phyloP scores from a whole-genome alignment of 2,888 invertebrate genomes.

The Megastigmus dorsalis region DNA sequence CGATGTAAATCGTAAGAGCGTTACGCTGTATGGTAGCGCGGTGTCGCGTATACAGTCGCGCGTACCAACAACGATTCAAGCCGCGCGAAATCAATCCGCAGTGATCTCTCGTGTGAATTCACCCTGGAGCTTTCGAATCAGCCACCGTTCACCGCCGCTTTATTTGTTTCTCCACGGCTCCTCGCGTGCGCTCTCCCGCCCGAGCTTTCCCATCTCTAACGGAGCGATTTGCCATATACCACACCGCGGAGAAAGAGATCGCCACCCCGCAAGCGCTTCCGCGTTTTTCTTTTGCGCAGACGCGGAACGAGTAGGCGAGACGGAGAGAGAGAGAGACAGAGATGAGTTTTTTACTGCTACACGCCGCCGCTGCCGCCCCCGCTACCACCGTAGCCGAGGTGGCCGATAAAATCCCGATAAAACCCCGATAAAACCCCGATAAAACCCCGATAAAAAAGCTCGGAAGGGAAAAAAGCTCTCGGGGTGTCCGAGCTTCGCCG shows the following conservation, averaged over 20 bases:
- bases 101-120: too few species aligned
- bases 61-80: background rate
- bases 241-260: too few species aligned
- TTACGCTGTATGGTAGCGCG: slow-evolving; percentile 1
- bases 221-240: too few species aligned
- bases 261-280: too few species aligned
- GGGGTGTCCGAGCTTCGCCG: background rate
- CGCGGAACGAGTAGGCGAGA: too few species aligned
- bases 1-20: slow-evolving; percentile 41
- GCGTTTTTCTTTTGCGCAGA: too few species aligned
- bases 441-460: slow-evolving; percentile 13
- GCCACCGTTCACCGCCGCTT: background rate
- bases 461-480: background rate
- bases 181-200: background rate
- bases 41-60: background rate
- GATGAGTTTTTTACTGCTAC: too few species aligned
- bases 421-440: too few species aligned
- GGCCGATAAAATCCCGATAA: too few species aligned
- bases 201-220: background rate
- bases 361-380: too few species aligned
- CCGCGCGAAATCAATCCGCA: background rate
- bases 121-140: background rate
- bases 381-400: too few species aligned
- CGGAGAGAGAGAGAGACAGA: background rate
- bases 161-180: slow-evolving; percentile 25